Evolutionary conservation across 2,797 vertebrate genomes (phyloP), one percentile per base, ranked within the genome.

Genomic region (Myotis daubentonii): DNA sequence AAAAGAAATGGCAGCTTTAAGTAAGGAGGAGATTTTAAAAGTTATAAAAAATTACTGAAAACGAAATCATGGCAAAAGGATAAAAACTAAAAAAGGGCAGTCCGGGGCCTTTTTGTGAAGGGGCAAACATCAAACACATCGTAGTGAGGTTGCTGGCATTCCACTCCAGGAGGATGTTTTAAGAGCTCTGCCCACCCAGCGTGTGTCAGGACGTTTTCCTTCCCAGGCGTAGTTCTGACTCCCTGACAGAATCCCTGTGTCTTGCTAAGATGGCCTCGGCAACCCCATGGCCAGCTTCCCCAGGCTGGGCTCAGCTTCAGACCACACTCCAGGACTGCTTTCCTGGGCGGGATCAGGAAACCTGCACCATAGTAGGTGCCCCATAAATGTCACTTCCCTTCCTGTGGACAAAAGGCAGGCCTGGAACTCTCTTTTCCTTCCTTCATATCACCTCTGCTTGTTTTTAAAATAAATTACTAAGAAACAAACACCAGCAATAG

Each of bases 401-500:
- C 60, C 60, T 62, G 68, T 28, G 70, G 33, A 57, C 47, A 79
- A 33, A 33, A 84, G 75, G 38, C 23, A 57, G 30, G 33, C 38
- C n/a, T 51, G 87, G 44, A 84, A 49, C 80, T 93, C 75, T 66
- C 57, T 62, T 23, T 60, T 87, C 68, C 36, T 66, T 95, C 93
- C 78, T 91, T 87, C 28, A 4, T 51, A 23, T 87, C 53, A 94
- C 20, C 44, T 87, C 60, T 74, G 70, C n/a, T 82, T 93, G 25
- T 75, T 93, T 96, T 76, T 66, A 66, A 91, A 95, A 85, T n/a
- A 85, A 85, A 84, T 79, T 57, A 70, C 22, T 41, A 44, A 93
- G 87, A 93, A 96, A 86, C 4, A 75, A 93, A 66, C 10, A 53
- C 20, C 30, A 44, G n/a, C 11, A 53, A 68, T 11, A 51, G 38